Percentiles rank a stretch among this genome's conserved stretches.
phyloP scores from a whole-genome alignment of 2,888 invertebrate species.

The Reticulitermes lucifugus region DNA sequence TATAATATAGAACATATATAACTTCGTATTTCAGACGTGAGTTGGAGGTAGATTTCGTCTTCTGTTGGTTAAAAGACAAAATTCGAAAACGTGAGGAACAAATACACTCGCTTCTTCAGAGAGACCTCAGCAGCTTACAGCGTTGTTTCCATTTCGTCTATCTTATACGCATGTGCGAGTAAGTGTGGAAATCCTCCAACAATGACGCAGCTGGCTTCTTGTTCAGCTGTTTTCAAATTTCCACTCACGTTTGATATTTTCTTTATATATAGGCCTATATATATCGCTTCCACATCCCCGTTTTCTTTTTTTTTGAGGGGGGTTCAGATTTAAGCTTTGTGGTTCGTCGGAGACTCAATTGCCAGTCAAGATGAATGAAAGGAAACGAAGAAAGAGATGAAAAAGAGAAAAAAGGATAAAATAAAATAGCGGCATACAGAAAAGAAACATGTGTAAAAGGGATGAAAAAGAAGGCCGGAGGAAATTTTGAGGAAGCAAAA shows the following conservation, averaged over 20 bases:
- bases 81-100: background rate
- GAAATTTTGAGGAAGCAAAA: background rate
- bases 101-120: background rate
- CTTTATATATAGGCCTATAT: background rate
- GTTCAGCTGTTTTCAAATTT: constrained; percentile 9
- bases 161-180: background rate
- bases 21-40: background rate
- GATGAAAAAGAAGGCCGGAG: constrained; percentile 2
- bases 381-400: constrained; percentile 20
- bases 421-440: constrained; percentile 50
- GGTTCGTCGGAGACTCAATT: constrained; percentile 40
- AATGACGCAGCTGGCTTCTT: constrained; percentile 4
- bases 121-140: background rate
- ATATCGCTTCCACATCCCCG: background rate
- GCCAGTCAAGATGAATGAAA: constrained; percentile 27
- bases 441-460: constrained; percentile 51
- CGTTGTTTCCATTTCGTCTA: background rate
- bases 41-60: background rate
- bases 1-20: background rate
- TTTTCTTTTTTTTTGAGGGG: background rate
- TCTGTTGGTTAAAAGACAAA: background rate
- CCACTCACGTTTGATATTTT: constrained; percentile 13
- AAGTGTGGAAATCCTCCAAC: background rate
- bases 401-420: constrained; percentile 30
- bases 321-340: constrained; percentile 32